phyloP scores from a whole-genome alignment of 2,113 vertebrate species.

The Tragelaphus strepsiceros region DNA sequence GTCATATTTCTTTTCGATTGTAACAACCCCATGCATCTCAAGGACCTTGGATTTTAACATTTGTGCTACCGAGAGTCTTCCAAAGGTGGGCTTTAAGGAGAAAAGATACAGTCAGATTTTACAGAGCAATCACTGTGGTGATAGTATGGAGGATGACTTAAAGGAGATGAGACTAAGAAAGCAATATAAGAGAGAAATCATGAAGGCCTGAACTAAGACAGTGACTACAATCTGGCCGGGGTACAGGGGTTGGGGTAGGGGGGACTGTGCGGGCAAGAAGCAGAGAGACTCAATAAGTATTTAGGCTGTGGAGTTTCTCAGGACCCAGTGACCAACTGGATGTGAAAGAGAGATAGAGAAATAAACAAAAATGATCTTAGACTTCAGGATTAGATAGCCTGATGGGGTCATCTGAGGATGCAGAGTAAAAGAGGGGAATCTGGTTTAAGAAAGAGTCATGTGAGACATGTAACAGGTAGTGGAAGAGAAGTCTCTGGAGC shows the following conservation, averaged over 20 bases:
- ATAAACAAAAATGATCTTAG: neutral
- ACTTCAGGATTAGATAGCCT: neutral
- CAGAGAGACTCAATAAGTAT: neutral
- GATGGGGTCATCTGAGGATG: neutral
- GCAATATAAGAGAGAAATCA: neutral
- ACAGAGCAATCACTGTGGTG: neutral
- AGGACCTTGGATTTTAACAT: neutral
- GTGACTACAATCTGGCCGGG: neutral
- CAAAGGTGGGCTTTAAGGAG: neutral
- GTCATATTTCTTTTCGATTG: too few relatives aligned
- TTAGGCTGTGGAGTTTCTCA: neutral
- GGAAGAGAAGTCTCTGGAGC: neutral
- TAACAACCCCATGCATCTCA: neutral
- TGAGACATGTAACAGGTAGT: neutral
- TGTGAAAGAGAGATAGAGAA: neutral
- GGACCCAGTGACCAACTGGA: neutral
- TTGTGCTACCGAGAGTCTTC: neutral
- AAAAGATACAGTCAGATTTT: neutral
- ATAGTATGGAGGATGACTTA: neutral
- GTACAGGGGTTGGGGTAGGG: neutral
- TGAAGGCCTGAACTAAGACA: neutral
- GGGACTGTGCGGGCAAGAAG: fast-evolving
- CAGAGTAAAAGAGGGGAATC: neutral
- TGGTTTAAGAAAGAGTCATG: neutral
- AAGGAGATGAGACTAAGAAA: neutral